Percentiles rank a stretch among this genome's conserved stretches.
phyloP scores from a whole-genome alignment of 2,888 invertebrate genomes.

The Pollenia labialis region DNA sequence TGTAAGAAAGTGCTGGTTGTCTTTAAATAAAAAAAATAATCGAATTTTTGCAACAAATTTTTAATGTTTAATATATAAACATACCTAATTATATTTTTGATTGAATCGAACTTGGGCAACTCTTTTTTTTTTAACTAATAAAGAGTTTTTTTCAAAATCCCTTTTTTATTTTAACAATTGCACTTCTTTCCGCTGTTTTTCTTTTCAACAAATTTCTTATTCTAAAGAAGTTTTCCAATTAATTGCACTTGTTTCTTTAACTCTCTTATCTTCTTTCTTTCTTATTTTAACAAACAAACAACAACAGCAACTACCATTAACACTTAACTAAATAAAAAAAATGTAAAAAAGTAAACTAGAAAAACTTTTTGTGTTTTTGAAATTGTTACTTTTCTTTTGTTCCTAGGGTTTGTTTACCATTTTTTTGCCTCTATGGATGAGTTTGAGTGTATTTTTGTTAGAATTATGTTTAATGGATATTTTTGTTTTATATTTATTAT shows the following conservation, averaged over 20 bases:
- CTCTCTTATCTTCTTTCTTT: slow-evolving; percentile 51
- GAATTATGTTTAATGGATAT: background rate
- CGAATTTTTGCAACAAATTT: no score
- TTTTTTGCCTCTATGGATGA: background rate
- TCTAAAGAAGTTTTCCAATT: slow-evolving; percentile 49
- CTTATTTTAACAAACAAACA: slow-evolving; percentile 3
- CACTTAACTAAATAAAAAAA: slow-evolving; percentile 2
- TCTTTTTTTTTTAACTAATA: background rate
- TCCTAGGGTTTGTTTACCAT: slow-evolving; percentile 33
- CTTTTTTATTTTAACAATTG: slow-evolving; percentile 27
- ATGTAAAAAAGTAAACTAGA: background rate
- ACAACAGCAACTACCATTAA: slow-evolving; percentile 31
- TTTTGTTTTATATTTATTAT: background rate
- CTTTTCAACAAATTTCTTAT: slow-evolving; percentile 59
- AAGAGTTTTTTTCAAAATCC: slow-evolving; percentile 7
- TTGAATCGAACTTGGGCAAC: slow-evolving; percentile 27
- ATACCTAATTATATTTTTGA: no score
- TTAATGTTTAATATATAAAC: no score
- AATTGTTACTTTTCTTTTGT: slow-evolving; percentile 27
- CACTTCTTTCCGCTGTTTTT: slow-evolving; percentile 36
- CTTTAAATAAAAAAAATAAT: no score
- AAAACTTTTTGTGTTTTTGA: slow-evolving; percentile 9
- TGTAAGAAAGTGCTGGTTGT: no score
- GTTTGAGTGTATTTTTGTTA: background rate
- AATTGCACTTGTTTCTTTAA: slow-evolving; percentile 70